Evolutionary conservation across 2,797 vertebrate genomes (phyloP), one percentile per base, ranked within the genome.

Genomic region (Sebastes diploproa): DNA sequence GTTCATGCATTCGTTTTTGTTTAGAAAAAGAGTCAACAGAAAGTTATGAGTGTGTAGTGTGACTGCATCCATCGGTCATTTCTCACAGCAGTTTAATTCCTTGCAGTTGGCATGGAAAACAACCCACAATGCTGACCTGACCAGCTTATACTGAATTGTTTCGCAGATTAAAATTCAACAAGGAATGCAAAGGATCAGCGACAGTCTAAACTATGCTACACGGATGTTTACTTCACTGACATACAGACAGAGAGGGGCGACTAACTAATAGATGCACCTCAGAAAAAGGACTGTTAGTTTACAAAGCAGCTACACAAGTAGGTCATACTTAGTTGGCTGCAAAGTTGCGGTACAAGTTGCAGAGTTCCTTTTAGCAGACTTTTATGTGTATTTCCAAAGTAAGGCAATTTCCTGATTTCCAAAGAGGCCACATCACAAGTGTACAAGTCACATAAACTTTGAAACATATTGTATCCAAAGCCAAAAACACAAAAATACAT

Each of bases 121-220:
- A 89, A 89, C 79, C 86, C 81, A 77, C 89, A 90, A 81, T 86
- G 90, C 93, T 93, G 92, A 93, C 92, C 94, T 82, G 88, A 91
- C 85, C 92, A 91, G 94, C 91, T 95, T 93, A 94, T 77, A 63
- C 87, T 32, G 84, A 94, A 91, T 93, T 92, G 90, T 93, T 94
- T 91, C 84, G 93, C 89, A 94, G 94, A 95, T 95, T 95, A 95
- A 91, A 94, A 91, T 89, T 92, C 55, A 75, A 87, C n/a, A 3
- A 91, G 91, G 93, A 95, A 95, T 95, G 92, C 85, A 75, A 93
- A 79, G 91, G 93, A 92, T 92, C 90, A 94, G 92, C 73, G 38
- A 78, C 86, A 29, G 79, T 64, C 83, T 79, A 78, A 92, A 88
- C 83, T 72, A 83, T 75, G 78, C 75, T 78, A 25, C 81, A 81